Conservation (phyloP, 2,888 invertebrate genomes). For the Mesochorus sp. region DNA sequence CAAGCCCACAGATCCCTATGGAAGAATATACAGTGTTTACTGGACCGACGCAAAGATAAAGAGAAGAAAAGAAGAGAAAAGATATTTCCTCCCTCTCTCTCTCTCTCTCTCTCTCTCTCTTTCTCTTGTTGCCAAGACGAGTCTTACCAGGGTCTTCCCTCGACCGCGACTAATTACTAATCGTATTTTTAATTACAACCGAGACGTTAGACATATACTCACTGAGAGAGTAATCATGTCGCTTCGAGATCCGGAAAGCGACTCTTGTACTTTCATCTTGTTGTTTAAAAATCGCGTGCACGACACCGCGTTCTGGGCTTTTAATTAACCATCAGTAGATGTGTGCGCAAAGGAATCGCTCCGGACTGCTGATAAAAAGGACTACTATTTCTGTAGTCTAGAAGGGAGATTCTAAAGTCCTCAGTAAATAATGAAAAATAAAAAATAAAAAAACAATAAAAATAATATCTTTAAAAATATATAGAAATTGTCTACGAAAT, state of each 20-base stretch:
- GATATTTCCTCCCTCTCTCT: background rate
- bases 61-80: too few species aligned
- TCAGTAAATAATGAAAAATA: too few species aligned
- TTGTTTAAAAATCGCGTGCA: constrained; percentile 46
- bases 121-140: constrained; percentile 18
- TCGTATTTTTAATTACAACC: constrained; percentile 39
- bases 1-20: background rate
- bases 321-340: constrained; percentile 32
- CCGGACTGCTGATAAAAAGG: background rate
- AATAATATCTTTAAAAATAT: too few species aligned
- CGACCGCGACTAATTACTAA: constrained; percentile 25
- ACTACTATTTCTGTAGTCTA: background rate
- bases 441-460: too few species aligned
- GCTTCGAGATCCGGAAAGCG: constrained; percentile 40
- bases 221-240: constrained; percentile 11
- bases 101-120: background rate
- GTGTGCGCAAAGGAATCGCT: background rate
- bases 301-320: constrained; percentile 5
- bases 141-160: background rate
- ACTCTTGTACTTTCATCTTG: constrained; percentile 42
- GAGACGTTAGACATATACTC: constrained; percentile 12
- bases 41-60: too few species aligned
- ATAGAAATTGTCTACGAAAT: too few species aligned
- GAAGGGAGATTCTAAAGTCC: too few species aligned
- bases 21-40: too few species aligned